A percentile compares a stretch with the other conserved stretches of the same genome.
Evolutionary conservation across 2,888 invertebrate species (phyloP).

Genomic region (Escarpia spicata): DNA sequence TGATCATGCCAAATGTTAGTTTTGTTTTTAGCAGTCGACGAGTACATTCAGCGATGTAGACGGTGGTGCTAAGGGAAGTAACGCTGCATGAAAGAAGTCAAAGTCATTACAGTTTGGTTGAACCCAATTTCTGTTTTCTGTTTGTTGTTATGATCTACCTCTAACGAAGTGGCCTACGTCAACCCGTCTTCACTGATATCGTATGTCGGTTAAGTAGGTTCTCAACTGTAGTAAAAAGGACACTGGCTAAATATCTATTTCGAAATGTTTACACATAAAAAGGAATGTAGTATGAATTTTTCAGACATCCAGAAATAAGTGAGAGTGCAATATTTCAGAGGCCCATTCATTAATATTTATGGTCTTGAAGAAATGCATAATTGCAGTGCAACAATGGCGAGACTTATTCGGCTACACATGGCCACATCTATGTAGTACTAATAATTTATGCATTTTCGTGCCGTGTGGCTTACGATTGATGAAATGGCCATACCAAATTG

Average conservation of each 20-base stretch:
- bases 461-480: neutral
- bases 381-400: neutral
- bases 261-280: no score
- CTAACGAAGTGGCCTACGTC: neutral
- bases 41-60: neutral
- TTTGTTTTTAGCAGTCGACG: neutral
- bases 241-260: no score
- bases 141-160: neutral
- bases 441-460: neutral
- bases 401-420: neutral
- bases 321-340: neutral
- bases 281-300: neutral
- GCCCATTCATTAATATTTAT: neutral
- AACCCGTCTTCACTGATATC: neutral
- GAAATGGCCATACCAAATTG: neutral
- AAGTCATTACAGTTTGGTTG: neutral
- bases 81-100: neutral
- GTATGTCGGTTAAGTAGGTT: neutral
- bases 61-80: neutral
- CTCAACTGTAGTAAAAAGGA: neutral
- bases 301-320: neutral
- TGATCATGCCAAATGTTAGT: conserved; percentile 1
- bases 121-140: neutral
- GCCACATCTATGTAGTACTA: neutral
- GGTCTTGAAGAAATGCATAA: neutral